These are phyloP conservation scores for Epizoanthus fatuus DNA, from an alignment of 92 coral and sea anemone species.

Conservation along the genomic window DNA sequence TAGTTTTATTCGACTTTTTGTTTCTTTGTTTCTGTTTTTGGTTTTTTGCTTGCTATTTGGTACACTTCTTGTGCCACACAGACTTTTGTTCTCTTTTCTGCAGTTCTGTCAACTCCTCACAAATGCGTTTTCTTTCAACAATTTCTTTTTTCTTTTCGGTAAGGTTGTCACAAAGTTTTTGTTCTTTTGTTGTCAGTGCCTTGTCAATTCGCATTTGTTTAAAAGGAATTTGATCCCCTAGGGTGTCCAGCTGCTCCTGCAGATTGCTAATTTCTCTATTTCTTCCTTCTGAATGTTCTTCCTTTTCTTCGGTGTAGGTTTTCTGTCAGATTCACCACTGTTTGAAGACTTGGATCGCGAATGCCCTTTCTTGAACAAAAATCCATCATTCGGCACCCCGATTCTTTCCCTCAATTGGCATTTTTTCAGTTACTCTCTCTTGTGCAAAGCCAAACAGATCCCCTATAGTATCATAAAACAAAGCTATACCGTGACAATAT, in stretches of 20 bases:
- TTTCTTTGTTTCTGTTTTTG: no score
- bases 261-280: slow-evolving; percentile 33
- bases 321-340: slow-evolving; percentile 9
- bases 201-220: slow-evolving; percentile 42
- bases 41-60: not conserved
- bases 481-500: not conserved
- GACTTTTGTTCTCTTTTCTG: slow-evolving; percentile 34
- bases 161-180: slow-evolving; percentile 41
- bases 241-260: slow-evolving; percentile 21
- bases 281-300: slow-evolving; percentile 48
- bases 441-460: slow-evolving; percentile 55
- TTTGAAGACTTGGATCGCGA: slow-evolving; percentile 30
- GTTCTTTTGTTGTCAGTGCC: slow-evolving; percentile 39
- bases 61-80: slow-evolving; percentile 2
- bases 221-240: slow-evolving; percentile 39
- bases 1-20: no score
- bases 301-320: slow-evolving; percentile 31
- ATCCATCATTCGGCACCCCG: slow-evolving; percentile 44
- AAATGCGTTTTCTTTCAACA: slow-evolving; percentile 41
- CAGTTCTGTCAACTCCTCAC: slow-evolving; percentile 38
- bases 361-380: slow-evolving; percentile 48
- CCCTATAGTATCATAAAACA: slow-evolving; percentile 20
- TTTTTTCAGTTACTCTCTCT: slow-evolving; percentile 56
- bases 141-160: slow-evolving; percentile 35
- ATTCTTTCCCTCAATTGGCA: no score